Evolutionary conservation across 2,797 vertebrate species (phyloP).

Genomic region (Lacerta agilis): DNA sequence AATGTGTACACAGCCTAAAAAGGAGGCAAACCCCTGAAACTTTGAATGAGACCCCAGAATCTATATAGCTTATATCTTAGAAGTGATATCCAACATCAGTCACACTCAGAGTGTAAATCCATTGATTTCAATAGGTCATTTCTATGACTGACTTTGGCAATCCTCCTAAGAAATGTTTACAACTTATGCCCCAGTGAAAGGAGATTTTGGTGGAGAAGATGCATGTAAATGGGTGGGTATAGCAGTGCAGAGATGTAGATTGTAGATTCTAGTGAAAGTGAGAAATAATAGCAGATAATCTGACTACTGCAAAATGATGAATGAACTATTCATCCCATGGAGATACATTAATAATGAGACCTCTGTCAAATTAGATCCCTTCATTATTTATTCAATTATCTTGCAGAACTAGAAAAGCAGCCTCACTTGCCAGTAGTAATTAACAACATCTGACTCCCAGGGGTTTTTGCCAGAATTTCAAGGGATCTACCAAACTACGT

Average conservation of each 20-base stretch:
- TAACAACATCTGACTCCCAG: conserved; percentile 5
- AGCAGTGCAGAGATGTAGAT: neutral
- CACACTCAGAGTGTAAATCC: too few relatives aligned
- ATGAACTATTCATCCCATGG: neutral
- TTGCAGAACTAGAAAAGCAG: neutral
- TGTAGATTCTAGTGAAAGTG: neutral
- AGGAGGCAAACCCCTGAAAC: neutral
- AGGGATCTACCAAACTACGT: neutral
- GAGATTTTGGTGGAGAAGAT: neutral
- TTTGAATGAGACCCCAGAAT: neutral
- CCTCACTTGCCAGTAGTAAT: neutral
- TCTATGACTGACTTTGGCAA: neutral
- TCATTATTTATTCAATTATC: conserved; percentile 29
- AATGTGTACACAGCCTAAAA: neutral
- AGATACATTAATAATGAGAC: conserved; percentile 8
- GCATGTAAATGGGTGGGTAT: neutral
- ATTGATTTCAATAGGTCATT: too few relatives aligned
- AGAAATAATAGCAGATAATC: conserved; percentile 5
- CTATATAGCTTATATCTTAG: neutral
- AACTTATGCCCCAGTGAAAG: neutral
- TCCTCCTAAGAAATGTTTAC: neutral
- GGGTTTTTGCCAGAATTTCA: neutral
- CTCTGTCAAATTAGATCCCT: conserved; percentile 1
- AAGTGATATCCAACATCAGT: too few relatives aligned
- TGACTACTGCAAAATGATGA: neutral